Percentiles rank a stretch among this genome's conserved stretches.
phyloP scores from a whole-genome alignment of 2,888 invertebrate genomes.

The Torymus tubicola region DNA sequence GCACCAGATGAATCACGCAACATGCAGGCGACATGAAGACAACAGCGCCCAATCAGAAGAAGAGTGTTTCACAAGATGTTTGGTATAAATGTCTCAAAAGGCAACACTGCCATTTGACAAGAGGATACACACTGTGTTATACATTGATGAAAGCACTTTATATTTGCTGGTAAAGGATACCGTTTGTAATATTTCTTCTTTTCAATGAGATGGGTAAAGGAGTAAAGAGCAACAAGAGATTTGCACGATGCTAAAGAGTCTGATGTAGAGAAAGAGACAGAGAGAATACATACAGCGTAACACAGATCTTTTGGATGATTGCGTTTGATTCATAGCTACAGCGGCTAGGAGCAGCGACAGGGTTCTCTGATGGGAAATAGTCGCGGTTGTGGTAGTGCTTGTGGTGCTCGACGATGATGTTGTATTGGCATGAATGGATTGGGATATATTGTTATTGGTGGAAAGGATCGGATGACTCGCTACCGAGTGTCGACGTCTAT shows the following conservation, averaged over 20 bases:
- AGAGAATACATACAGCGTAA: conserved; percentile 76
- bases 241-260: conserved; percentile 7
- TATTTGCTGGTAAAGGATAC: conserved; percentile 25
- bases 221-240: conserved; percentile 2
- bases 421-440: conserved; percentile 72
- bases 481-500: conserved; percentile 75
- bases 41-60: background rate
- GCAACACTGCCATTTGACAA: conserved; percentile 11
- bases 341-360: conserved; percentile 84
- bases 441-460: conserved; percentile 70
- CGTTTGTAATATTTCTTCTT: conserved; percentile 21
- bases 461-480: conserved; percentile 74
- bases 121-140: conserved; percentile 12
- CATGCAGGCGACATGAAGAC: conserved; percentile 37
- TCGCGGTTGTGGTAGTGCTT: conserved; percentile 68
- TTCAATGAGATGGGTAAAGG: background rate
- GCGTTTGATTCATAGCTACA: conserved; percentile 76
- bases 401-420: conserved; percentile 69
- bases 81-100: background rate
- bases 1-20: conserved; percentile 6
- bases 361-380: conserved; percentile 82
- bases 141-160: conserved; percentile 2
- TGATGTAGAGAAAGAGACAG: conserved; percentile 61
- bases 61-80: background rate
- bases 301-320: conserved; percentile 76